Conservation (phyloP, 2,888 invertebrate species). For the Euspilapteryx auroguttella region DNA sequence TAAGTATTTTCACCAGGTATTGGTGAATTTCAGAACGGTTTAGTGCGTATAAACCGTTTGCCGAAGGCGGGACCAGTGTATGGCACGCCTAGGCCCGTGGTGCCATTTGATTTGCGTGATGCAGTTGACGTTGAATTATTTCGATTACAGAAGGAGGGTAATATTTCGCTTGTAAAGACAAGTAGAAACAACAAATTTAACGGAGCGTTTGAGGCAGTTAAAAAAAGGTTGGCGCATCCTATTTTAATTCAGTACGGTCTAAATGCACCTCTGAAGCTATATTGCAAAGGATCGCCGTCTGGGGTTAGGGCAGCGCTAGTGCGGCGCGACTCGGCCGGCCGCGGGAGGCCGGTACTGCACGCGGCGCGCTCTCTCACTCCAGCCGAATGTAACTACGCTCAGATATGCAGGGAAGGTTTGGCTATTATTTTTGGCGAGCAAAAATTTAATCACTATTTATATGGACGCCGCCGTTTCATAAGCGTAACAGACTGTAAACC, state of each 20-base stretch:
- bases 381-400: too few species aligned
- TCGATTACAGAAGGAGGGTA: slow-evolving; percentile 3
- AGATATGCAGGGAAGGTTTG: too few species aligned
- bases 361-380: too few species aligned
- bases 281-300: slow-evolving; percentile 9
- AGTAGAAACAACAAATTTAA: slow-evolving; percentile 4
- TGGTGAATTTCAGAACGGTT: slow-evolving; percentile 3
- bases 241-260: slow-evolving; percentile 11
- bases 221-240: slow-evolving; percentile 5
- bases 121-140: slow-evolving; percentile 5
- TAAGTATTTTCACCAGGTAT: slow-evolving; percentile 6
- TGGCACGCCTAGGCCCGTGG: slow-evolving; percentile 5
- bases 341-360: too few species aligned
- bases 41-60: slow-evolving; percentile 3
- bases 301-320: slow-evolving; percentile 10
- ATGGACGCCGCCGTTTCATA: too few species aligned
- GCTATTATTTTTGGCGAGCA: too few species aligned
- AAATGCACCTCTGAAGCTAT: slow-evolving; percentile 6
- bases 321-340: slow-evolving; percentile 9
- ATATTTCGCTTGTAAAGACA: slow-evolving; percentile 6
- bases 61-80: slow-evolving; percentile 5
- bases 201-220: slow-evolving; percentile 8
- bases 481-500: too few species aligned
- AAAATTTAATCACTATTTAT: too few species aligned
- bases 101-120: slow-evolving; percentile 4